Evolutionary conservation across 2,888 invertebrate species (phyloP), one percentile per base, ranked within the genome.

Genomic region (Sinohyriopsis cumingii): DNA sequence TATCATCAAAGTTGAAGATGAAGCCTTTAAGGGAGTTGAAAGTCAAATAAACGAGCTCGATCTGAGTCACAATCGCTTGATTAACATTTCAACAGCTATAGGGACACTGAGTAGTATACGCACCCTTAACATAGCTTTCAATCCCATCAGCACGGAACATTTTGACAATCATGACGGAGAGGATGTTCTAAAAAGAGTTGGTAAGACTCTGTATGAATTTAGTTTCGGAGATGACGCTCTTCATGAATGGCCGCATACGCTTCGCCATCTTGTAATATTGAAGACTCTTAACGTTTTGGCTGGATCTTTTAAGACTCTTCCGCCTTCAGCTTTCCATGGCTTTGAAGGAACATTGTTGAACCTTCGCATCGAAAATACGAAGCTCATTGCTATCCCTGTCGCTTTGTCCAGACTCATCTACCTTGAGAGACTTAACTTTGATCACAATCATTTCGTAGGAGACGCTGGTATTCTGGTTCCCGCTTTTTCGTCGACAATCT

Each of bases 341-440:
- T 81, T 81, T 66, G 77, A 80, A 65, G 79, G 79, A 9, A 80
- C 81, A 7, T n/a, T n/a, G n/a, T n/a, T n/a, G n/a, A n/a, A n/a
- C n/a, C n/a, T n/a, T n/a, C n/a, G n/a, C n/a, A n/a, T n/a, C n/a
- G n/a, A n/a, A n/a, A n/a, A n/a, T n/a, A n/a, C n/a, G n/a, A n/a
- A n/a, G n/a, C n/a, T n/a, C n/a, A n/a, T n/a, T n/a, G n/a, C n/a
- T n/a, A n/a, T n/a, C n/a, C n/a, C n/a, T n/a, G n/a, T n/a, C n/a
- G 79, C 81, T 18, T 60, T 81, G 4, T 64, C 77, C 1, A 57
- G 69, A 45, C 67, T 78, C 1, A 59, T 73, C 15, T 81, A 68
- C 56, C 59, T 81, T 5, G 63, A 69, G 15, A 55, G 28, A 15
- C 66, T 81, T 9, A 76, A 71, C 64, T 78, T 81, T 45, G 79